These are phyloP conservation scores for Herpetotheres cachinnans DNA, from an alignment of 2,113 vertebrate genomes.

Conservation along the genomic window DNA sequence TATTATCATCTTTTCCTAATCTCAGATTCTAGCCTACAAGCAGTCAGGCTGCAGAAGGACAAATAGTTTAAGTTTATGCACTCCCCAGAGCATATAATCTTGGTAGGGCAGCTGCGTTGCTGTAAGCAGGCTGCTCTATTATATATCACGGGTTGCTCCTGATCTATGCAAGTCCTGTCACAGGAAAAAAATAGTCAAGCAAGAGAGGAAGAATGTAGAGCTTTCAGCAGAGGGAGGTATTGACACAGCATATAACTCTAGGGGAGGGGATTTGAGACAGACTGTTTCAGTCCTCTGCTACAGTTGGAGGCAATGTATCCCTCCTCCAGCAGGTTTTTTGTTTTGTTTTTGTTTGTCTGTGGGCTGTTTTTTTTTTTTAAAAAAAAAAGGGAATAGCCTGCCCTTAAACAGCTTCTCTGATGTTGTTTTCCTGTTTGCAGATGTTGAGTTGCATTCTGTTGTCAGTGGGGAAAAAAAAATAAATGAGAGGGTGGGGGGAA, in stretches of 20 bases:
- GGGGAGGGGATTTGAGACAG: not conserved
- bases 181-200: not conserved
- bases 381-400: not conserved
- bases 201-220: conserved; percentile 38
- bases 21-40: not conserved
- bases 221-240: conserved; percentile 75
- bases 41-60: not conserved
- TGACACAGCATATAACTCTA: conserved; percentile 57
- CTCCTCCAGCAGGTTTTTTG: not conserved
- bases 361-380: not conserved
- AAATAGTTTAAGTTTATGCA: not conserved
- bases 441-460: not conserved
- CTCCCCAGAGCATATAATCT: not conserved
- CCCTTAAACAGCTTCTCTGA: not conserved
- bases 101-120: not conserved
- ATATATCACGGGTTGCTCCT: not conserved
- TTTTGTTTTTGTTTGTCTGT: not conserved
- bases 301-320: not conserved
- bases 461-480: not conserved
- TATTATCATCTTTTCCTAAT: not conserved
- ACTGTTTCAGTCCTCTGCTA: not conserved
- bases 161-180: not conserved
- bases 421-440: not conserved
- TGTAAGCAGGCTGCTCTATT: not conserved
- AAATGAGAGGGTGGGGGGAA: not conserved